Evolutionary conservation across 2,113 vertebrate species (phyloP).

Genomic region (Hepsetus odoe): DNA sequence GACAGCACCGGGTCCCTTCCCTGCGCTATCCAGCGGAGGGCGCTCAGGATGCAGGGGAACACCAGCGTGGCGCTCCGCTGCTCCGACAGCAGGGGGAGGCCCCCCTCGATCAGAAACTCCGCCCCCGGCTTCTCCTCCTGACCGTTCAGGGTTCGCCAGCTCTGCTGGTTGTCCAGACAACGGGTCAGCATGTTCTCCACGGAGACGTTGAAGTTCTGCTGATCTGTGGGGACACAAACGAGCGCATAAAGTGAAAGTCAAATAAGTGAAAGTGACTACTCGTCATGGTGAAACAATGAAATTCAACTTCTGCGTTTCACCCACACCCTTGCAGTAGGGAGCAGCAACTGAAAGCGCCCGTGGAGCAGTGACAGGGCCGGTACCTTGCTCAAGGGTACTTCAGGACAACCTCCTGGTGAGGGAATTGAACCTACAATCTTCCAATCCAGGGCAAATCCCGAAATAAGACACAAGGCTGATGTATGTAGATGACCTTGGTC

Average conservation of each 20-base stretch:
- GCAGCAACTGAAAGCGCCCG: no score
- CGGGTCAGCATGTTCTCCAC: constrained; percentile 88
- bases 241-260: neutral
- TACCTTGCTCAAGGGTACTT: no score
- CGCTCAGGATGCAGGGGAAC: constrained; percentile 91
- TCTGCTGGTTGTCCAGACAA: constrained; percentile 87
- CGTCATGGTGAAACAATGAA: no score
- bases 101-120: constrained; percentile 62
- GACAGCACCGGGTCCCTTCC: constrained; percentile 79
- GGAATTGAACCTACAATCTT: no score
- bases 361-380: no score
- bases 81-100: constrained; percentile 67
- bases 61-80: constrained; percentile 74
- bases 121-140: constrained; percentile 52
- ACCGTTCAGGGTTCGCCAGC: constrained; percentile 79
- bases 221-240: constrained; percentile 74
- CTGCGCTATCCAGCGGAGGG: constrained; percentile 89
- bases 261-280: no score
- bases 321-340: no score
- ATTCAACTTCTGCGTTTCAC: no score
- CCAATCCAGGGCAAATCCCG: no score
- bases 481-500: no score
- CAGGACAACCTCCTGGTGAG: no score
- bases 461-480: no score
- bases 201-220: constrained; percentile 90